Evolutionary conservation across 2,113 vertebrate species (phyloP).

Genomic region (Clarias batrachus): DNA sequence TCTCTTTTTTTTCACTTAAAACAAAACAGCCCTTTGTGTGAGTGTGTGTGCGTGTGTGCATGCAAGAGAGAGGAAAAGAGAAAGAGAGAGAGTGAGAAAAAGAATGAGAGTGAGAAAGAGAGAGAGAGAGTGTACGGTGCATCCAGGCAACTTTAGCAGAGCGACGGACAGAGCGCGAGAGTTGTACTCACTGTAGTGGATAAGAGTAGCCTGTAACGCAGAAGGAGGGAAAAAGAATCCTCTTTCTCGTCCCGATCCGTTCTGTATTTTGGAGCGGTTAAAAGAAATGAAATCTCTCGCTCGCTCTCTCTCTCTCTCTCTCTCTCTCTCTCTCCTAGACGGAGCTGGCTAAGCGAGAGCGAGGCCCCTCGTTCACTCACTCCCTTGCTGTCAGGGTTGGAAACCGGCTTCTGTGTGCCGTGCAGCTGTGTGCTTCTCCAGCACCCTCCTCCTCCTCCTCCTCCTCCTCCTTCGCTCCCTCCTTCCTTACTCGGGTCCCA

Average conservation of each 20-base stretch:
- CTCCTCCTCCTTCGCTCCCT: conserved; percentile 51
- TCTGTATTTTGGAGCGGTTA: conserved; percentile 66
- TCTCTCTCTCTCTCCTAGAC: conserved; percentile 68
- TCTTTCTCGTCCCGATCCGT: conserved; percentile 64
- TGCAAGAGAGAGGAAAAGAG: background rate
- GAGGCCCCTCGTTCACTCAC: conserved; percentile 54
- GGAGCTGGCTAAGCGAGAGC: conserved; percentile 48
- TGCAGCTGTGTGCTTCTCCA: conserved; percentile 83
- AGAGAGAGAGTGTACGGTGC: background rate
- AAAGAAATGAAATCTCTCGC: conserved; percentile 59
- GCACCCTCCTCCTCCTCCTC: conserved; percentile 64
- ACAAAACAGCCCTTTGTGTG: conserved; percentile 29
- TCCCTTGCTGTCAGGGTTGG: conserved; percentile 72
- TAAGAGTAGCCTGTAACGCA: conserved; percentile 48
- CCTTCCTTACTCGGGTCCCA: conserved; percentile 39
- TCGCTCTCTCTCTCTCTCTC: conserved; percentile 65
- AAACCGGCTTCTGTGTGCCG: conserved; percentile 72
- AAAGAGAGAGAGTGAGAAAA: too few species aligned
- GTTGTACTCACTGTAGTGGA: conserved; percentile 66
- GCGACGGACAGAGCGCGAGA: conserved; percentile 42
- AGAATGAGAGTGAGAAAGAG: too few species aligned
- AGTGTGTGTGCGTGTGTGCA: background rate
- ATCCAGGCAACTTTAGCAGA: conserved; percentile 45
- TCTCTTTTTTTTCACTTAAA: background rate
- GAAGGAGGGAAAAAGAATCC: conserved; percentile 60